phyloP scores from a whole-genome alignment of 1,140 invertebrate genomes.

The Brachionus rotundiformis region DNA sequence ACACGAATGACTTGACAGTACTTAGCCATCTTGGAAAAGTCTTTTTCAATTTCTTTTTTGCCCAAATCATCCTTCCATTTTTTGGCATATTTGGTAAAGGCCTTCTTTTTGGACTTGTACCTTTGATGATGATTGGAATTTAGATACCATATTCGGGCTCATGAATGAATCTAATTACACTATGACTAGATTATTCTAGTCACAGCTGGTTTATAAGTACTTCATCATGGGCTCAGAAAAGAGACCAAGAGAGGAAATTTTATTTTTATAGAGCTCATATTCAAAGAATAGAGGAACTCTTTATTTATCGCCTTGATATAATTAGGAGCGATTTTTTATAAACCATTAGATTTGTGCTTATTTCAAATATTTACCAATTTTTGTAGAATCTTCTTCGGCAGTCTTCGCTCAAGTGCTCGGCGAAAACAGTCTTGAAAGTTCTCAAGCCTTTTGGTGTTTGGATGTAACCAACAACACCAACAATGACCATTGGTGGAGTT shows the following conservation, averaged over 20 bases:
- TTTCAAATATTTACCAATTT: conserved; percentile 81
- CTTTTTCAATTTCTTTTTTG: conserved; percentile 91
- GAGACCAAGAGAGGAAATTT: conserved; percentile 49
- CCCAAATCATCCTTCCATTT: conserved; percentile 97
- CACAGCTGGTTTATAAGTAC: conserved; percentile 52
- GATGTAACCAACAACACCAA: conserved; percentile 97
- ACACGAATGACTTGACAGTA: conserved; percentile 95
- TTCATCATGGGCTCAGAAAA: conserved; percentile 42
- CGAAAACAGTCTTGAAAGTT: conserved; percentile 92
- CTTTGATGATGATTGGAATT: conserved; percentile 66
- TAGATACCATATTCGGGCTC: conserved; percentile 17
- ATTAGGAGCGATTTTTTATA: conserved; percentile 14
- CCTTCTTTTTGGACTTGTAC: conserved; percentile 99
- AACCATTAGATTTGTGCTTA: conserved; percentile 46
- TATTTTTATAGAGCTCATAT: conserved; percentile 46
- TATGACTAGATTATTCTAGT: neutral
- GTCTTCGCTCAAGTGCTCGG: conserved; percentile 97
- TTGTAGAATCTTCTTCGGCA: conserved; percentile 98
- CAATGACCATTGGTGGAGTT: conserved; percentile 94
- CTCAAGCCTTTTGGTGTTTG: conserved; percentile 94
- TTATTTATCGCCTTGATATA: conserved; percentile 4
- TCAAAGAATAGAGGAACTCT: conserved; percentile 46
- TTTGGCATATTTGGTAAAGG: conserved; percentile 95
- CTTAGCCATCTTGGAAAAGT: conserved; percentile 93
- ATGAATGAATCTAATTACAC: neutral